These are phyloP conservation scores for Drosophila dunni DNA, from an alignment of 1,140 invertebrate species.

Conservation along the genomic window DNA sequence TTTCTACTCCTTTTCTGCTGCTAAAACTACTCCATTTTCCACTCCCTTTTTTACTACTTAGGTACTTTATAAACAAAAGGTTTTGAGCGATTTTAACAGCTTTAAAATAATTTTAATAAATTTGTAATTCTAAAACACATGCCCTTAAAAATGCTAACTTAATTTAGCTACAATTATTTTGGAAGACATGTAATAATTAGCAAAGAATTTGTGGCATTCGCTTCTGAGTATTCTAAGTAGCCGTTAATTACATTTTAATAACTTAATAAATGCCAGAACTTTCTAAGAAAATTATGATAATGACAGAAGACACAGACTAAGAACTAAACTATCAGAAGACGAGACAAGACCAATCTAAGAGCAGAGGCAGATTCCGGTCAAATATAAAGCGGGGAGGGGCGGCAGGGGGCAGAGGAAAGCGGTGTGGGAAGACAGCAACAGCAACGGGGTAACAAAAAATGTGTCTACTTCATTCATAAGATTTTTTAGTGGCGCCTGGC, in stretches of 20 bases:
- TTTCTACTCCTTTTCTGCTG: no score
- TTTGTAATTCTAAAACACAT: no score
- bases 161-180: neutral
- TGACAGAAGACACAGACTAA: slow-evolving; percentile 37
- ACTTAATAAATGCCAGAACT: slow-evolving; percentile 74
- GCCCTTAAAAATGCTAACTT: neutral
- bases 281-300: slow-evolving; percentile 69
- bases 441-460: slow-evolving; percentile 62
- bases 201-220: slow-evolving; percentile 45
- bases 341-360: neutral
- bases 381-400: slow-evolving; percentile 18
- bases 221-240: slow-evolving; percentile 38
- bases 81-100: no score
- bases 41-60: no score
- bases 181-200: slow-evolving; percentile 44
- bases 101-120: no score
- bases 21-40: no score
- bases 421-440: neutral
- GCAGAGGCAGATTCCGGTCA: slow-evolving; percentile 58
- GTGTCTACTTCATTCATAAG: slow-evolving; percentile 82
- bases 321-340: slow-evolving; percentile 18
- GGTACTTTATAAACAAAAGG: no score
- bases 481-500: slow-evolving; percentile 81
- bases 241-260: slow-evolving; percentile 74
- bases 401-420: neutral